A percentile compares a stretch with the other conserved stretches of the same genome.
Conservation (phyloP, 2,113 vertebrate species). For the Cryptomyrus ogoouensis region DNA sequence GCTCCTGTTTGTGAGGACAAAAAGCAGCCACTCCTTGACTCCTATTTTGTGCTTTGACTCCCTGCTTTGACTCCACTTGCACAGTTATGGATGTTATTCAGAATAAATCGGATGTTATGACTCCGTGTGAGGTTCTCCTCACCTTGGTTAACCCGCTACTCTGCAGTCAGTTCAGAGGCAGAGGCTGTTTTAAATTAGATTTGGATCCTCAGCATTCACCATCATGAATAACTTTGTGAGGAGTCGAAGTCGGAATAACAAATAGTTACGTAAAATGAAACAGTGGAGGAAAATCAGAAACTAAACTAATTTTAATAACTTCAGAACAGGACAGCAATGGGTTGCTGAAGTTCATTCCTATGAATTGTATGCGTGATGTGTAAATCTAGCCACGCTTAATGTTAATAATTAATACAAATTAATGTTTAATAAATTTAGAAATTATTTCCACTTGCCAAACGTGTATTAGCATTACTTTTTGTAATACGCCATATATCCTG, state of each 20-base stretch:
- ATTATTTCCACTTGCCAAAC: background rate
- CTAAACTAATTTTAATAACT: background rate
- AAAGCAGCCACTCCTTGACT: background rate
- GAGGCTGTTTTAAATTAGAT: background rate
- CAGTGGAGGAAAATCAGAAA: background rate
- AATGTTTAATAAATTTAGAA: background rate
- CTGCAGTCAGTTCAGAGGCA: background rate
- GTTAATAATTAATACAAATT: background rate
- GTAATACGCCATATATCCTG: background rate
- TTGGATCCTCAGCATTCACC: background rate
- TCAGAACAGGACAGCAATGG: background rate
- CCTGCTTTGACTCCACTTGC: background rate
- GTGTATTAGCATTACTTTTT: background rate
- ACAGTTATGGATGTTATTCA: background rate
- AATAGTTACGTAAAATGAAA: background rate
- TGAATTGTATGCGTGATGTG: background rate
- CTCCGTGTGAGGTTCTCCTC: background rate
- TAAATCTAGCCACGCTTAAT: background rate
- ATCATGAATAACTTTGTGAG: background rate
- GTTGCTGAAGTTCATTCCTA: background rate
- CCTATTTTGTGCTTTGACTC: background rate
- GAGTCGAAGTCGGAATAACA: background rate
- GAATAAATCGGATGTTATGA: background rate
- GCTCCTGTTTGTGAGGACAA: background rate
- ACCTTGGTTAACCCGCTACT: background rate